These are phyloP conservation scores for Dicycla oo DNA, from an alignment of 2,888 invertebrate species.

Conservation along the genomic window DNA sequence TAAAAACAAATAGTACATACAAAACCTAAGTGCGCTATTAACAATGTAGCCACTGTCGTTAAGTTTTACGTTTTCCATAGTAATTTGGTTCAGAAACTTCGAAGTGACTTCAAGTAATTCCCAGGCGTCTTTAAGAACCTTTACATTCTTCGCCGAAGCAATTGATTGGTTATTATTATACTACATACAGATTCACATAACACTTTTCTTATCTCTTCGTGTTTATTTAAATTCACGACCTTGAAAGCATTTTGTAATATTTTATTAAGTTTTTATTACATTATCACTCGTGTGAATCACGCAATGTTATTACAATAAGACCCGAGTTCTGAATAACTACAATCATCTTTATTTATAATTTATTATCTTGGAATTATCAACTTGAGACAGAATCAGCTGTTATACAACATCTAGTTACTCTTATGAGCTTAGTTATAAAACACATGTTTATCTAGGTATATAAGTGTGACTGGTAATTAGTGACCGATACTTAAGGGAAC, in stretches of 20 bases:
- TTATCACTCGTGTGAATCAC: conserved; percentile 45
- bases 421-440: not conserved
- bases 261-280: conserved; percentile 24
- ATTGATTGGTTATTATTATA: conserved; percentile 1
- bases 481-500: too few relatives aligned
- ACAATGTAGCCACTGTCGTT: not conserved
- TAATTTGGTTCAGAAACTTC: not conserved
- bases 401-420: not conserved
- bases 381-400: not conserved
- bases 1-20: not conserved
- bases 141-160: conserved; percentile 1
- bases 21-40: not conserved
- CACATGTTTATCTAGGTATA: not conserved
- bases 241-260: conserved; percentile 13
- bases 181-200: conserved; percentile 11
- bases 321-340: conserved; percentile 23
- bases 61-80: not conserved
- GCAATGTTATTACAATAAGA: conserved; percentile 11
- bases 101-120: not conserved
- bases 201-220: conserved; percentile 29
- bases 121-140: not conserved
- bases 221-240: conserved; percentile 12
- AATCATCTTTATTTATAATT: conserved; percentile 7
- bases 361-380: conserved; percentile 16
- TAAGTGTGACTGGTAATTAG: too few relatives aligned